Conservation (phyloP, 2,113 vertebrate genomes). For the Tupaia tana region DNA sequence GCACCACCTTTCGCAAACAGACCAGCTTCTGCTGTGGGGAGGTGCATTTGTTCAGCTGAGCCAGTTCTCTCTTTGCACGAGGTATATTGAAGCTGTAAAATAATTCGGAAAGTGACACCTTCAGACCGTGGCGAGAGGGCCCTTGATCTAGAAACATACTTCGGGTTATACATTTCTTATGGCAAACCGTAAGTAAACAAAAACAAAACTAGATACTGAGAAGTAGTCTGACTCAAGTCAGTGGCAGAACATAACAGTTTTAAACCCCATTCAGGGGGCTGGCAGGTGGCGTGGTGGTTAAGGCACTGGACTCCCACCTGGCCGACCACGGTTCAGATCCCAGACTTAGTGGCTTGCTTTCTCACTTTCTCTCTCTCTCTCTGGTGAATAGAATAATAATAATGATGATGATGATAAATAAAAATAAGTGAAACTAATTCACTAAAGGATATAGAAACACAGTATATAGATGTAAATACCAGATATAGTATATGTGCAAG, state of each 20-base stretch:
- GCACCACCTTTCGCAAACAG: conserved; percentile 92
- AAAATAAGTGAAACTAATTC: too few relatives aligned
- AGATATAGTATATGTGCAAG: too few relatives aligned
- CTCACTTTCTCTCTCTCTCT: too few relatives aligned
- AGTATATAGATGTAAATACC: too few relatives aligned
- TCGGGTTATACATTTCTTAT: background rate
- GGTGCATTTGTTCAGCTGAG: conserved; percentile 93
- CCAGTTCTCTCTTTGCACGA: conserved; percentile 94
- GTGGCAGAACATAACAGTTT: background rate
- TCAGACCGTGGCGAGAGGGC: background rate
- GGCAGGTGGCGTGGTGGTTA: background rate
- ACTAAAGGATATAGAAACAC: too few relatives aligned
- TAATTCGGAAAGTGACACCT: conserved; percentile 36
- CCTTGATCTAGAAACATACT: background rate
- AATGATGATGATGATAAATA: too few relatives aligned
- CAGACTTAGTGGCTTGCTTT: too few relatives aligned
- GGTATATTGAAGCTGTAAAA: conserved; percentile 94
- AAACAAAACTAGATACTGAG: background rate
- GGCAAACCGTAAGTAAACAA: background rate
- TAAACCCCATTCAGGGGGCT: background rate
- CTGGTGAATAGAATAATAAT: too few relatives aligned
- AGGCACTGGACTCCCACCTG: too few relatives aligned
- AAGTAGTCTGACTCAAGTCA: background rate
- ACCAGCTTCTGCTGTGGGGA: conserved; percentile 96
- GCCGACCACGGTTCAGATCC: too few relatives aligned